phyloP scores from a whole-genome alignment of 1,140 invertebrate genomes.

The Rhopalosiphum padi region DNA sequence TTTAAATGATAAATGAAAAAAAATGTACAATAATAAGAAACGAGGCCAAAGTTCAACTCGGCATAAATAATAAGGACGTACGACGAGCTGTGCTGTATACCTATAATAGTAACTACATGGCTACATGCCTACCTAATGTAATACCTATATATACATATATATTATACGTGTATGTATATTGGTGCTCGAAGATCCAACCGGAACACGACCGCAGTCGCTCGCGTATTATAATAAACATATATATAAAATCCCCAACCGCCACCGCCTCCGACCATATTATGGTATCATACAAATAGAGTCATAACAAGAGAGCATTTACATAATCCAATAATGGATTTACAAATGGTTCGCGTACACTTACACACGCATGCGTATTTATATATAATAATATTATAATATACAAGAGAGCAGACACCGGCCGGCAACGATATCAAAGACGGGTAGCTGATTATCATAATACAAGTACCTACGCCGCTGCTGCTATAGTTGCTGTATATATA shows the following conservation, averaged over 20 bases:
- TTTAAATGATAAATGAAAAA: slow-evolving; percentile 4
- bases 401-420: slow-evolving; percentile 16
- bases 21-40: slow-evolving; percentile 16
- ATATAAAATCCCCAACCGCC: background rate
- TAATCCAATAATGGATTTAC: slow-evolving; percentile 57
- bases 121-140: background rate
- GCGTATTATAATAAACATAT: background rate
- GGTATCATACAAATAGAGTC: slow-evolving; percentile 51
- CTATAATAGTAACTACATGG: background rate
- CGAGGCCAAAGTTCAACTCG: slow-evolving; percentile 50
- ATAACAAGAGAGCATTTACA: slow-evolving; percentile 54
- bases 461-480: background rate
- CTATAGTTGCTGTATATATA: background rate
- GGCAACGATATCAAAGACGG: slow-evolving; percentile 44
- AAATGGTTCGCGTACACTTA: slow-evolving; percentile 27
- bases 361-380: background rate
- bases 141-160: background rate
- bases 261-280: background rate
- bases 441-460: slow-evolving; percentile 57
- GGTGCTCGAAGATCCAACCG: slow-evolving; percentile 27
- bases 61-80: slow-evolving; percentile 32
- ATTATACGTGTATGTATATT: background rate
- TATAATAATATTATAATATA: background rate
- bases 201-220: slow-evolving; percentile 23
- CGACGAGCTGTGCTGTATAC: background rate